These are phyloP conservation scores for Pharmacophagus antenor DNA, from an alignment of 2,888 invertebrate genomes.

Conservation along the genomic window DNA sequence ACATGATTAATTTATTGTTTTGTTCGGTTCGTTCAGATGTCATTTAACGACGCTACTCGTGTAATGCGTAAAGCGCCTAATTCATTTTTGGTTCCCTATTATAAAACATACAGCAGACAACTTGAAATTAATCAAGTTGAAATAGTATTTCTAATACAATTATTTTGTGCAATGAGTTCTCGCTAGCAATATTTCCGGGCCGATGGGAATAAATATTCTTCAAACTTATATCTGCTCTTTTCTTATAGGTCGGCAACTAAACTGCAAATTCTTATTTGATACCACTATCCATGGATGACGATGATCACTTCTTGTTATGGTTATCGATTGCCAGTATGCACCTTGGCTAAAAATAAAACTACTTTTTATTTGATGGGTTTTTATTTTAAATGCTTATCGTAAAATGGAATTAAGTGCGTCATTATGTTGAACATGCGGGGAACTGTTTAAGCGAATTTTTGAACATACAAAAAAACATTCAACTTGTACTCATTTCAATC, in stretches of 20 bases:
- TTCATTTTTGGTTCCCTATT: slow-evolving; percentile 12
- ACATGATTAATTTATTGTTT: slow-evolving; percentile 26
- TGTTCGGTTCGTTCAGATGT: slow-evolving; percentile 8
- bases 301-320: too few species aligned
- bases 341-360: too few species aligned
- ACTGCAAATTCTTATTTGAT: too few species aligned
- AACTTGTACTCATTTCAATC: not conserved
- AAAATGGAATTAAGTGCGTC: too few species aligned
- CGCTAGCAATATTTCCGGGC: not conserved
- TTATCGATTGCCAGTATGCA: too few species aligned
- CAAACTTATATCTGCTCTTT: not conserved
- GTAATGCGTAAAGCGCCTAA: not conserved
- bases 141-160: not conserved
- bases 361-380: too few species aligned
- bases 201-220: not conserved
- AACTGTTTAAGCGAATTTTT: too few species aligned
- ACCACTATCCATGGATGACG: too few species aligned
- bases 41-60: slow-evolving; percentile 6
- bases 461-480: too few species aligned
- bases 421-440: too few species aligned
- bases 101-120: not conserved
- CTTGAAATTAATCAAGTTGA: too few species aligned
- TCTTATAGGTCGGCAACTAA: not conserved
- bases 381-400: too few species aligned
- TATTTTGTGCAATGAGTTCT: not conserved